Conservation (phyloP, 2,888 invertebrate genomes). For the Sarcophaga carnaria region DNA sequence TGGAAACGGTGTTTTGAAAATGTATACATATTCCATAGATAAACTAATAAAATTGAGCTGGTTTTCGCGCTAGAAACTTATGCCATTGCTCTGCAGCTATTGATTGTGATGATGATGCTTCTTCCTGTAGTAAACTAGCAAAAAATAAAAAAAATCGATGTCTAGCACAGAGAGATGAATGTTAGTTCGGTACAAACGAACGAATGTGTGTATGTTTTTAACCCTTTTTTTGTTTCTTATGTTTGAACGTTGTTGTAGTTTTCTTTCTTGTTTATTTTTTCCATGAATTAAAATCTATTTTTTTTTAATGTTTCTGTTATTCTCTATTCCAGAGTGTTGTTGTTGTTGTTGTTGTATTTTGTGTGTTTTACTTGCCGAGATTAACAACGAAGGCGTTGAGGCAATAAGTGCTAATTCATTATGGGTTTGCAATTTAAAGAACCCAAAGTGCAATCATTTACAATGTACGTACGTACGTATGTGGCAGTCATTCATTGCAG, state of each 20-base stretch:
- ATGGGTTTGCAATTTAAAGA: conserved; percentile 43
- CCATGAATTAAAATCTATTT: not conserved
- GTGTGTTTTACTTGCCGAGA: conserved; percentile 17
- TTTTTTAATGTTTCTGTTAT: not conserved
- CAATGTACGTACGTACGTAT: not conserved
- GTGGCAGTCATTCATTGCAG: not conserved
- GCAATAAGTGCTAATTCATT: conserved; percentile 55
- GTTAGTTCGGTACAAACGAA: not conserved
- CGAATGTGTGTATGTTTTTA: too few relatives aligned
- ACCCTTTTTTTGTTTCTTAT: not conserved
- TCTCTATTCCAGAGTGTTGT: not conserved
- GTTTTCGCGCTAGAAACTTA: too few relatives aligned
- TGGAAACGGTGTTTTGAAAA: too few relatives aligned
- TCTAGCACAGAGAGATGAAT: not conserved
- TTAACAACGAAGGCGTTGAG: conserved; percentile 41
- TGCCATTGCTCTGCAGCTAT: too few relatives aligned
- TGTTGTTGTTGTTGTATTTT: not conserved
- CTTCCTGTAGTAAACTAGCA: too few relatives aligned
- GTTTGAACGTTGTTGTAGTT: not conserved
- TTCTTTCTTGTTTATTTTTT: not conserved
- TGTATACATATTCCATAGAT: too few relatives aligned
- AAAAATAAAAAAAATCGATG: not conserved
- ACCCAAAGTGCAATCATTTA: conserved; percentile 23
- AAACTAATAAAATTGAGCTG: too few relatives aligned
- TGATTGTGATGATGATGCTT: too few relatives aligned